Conservation (phyloP, 2,888 invertebrate species). For the Rapana venosa region DNA sequence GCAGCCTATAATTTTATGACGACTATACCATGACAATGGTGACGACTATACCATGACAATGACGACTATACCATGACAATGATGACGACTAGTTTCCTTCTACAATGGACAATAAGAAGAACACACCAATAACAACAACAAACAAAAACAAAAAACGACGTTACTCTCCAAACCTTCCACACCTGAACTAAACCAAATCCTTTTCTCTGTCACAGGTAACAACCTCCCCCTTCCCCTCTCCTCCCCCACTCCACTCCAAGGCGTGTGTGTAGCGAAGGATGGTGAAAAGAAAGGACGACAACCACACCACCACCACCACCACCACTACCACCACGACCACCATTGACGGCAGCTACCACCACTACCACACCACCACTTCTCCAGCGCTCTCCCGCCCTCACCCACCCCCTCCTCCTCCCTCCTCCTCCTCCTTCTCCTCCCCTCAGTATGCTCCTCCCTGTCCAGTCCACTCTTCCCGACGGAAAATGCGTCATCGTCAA, state of each 20-base stretch:
- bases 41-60: too few relatives aligned
- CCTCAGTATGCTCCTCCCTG: slow-evolving; percentile 48
- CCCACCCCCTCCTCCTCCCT: not conserved
- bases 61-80: too few relatives aligned
- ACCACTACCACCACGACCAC: not conserved
- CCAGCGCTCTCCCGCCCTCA: not conserved
- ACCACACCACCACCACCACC: not conserved
- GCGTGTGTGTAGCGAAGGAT: not conserved
- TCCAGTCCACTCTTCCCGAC: slow-evolving; percentile 52
- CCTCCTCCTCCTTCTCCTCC: not conserved
- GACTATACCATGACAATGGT: too few relatives aligned
- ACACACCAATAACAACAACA: too few relatives aligned
- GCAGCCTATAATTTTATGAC: too few relatives aligned
- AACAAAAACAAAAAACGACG: not conserved
- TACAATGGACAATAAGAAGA: too few relatives aligned
- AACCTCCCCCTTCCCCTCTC: not conserved
- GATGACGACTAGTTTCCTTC: not conserved
- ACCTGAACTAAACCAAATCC: not conserved
- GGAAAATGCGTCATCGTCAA: slow-evolving; percentile 53
- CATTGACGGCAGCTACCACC: not conserved
- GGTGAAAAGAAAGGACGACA: not conserved
- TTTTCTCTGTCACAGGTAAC: not conserved
- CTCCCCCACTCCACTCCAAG: not conserved
- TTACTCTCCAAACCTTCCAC: not conserved
- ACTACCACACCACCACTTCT: not conserved